Evolutionary conservation across 2,888 invertebrate species (phyloP).

Genomic region (Lamproptera curius): DNA sequence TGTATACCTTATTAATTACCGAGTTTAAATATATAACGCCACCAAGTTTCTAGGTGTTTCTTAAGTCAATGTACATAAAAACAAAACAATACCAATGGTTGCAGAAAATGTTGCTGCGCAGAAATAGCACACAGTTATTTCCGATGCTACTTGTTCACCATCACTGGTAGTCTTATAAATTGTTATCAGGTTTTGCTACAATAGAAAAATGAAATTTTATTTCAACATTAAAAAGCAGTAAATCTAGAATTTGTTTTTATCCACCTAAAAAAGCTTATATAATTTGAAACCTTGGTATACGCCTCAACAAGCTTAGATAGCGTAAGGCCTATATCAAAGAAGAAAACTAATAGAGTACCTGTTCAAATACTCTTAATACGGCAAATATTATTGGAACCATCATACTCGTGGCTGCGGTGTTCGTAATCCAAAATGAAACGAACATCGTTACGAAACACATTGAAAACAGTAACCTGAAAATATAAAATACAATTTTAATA

Average conservation of each 20-base stretch:
- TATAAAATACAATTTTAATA: too few species aligned
- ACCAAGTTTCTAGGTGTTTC: neutral
- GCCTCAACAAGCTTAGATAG: too few species aligned
- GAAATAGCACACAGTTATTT: constrained; percentile 84
- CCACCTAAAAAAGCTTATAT: too few species aligned
- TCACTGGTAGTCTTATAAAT: constrained; percentile 58
- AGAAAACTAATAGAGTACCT: constrained; percentile 70
- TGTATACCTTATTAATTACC: neutral
- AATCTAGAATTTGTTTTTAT: too few species aligned
- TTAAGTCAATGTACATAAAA: neutral
- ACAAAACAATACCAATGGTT: constrained; percentile 68
- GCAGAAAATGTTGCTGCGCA: constrained; percentile 86
- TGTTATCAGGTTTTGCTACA: constrained; percentile 76
- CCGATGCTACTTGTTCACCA: constrained; percentile 74
- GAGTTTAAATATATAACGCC: neutral
- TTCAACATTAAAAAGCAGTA: too few species aligned
- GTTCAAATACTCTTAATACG: constrained; percentile 85
- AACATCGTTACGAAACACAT: constrained; percentile 88
- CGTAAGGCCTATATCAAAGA: too few species aligned
- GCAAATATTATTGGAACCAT: constrained; percentile 93
- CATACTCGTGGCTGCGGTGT: constrained; percentile 92
- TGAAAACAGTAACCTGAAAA: constrained; percentile 86
- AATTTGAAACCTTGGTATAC: too few species aligned
- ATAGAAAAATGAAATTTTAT: constrained; percentile 24
- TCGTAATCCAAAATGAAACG: constrained; percentile 94